Evolutionary conservation across 1,140 invertebrate genomes (phyloP), one percentile per base, ranked within the genome.

Genomic region (Daktulosphaira vitifoliae): DNA sequence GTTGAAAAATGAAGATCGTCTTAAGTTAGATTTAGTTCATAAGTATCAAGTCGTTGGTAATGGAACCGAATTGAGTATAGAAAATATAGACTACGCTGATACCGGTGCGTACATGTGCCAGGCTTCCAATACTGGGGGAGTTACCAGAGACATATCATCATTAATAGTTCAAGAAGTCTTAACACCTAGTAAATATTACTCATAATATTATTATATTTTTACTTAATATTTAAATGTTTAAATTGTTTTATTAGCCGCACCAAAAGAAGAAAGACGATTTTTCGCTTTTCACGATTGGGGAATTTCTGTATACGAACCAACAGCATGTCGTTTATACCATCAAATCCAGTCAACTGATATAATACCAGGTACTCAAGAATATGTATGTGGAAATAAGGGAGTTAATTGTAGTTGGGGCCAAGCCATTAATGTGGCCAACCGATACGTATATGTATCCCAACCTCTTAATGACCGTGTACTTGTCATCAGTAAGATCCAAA

Each of bases 21-120:
- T 87, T 33, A 78, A 78, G 66, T 69, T 81, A 49, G 78, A 80
- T 25, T 69, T 73, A 48, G 70, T 74, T 0, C 74, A 77, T 62
- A 86, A 86, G 70, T 86, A 84, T 73, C 76, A 80, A 68, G 76
- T 85, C 5, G 76, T 85, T 22, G 84, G 84, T n/a, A 85, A 86
- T 68, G 84, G 84, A 23, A 86, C 85, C 1, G 82, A 82, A 42
- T 74, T 89, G 29, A 78, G 81, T 25, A 79, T 89, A 9, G 78
- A 78, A 49, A 80, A 82, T 52, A 84, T 87, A 50, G 80, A 79
- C 51, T 88, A 85, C 71, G 81, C 83, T 2, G 85, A 87, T 73
- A 87, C 85, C 0, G 87, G 86, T 5, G 84, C 85, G 2, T 89
- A 88, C 74, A 88, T 87, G 82, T 89, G 87, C 72, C 81, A 84